These are phyloP conservation scores for Spondyliosoma cantharus DNA, from an alignment of 2,797 vertebrate genomes.

Conservation along the genomic window DNA sequence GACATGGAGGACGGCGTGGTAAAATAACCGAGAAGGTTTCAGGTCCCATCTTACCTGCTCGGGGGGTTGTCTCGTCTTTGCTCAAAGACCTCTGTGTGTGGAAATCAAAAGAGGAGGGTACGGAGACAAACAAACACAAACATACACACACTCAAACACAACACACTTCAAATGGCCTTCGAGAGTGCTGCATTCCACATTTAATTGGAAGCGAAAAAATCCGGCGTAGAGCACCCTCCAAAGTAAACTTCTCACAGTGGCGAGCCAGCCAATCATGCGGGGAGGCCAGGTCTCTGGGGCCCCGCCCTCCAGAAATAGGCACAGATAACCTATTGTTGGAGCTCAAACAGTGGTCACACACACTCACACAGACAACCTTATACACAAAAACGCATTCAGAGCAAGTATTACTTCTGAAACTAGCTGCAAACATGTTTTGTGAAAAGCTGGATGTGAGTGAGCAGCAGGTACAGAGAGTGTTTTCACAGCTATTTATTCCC, in stretches of 20 bases:
- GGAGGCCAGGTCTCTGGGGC: slow-evolving; percentile 66
- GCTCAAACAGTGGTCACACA: slow-evolving; percentile 61
- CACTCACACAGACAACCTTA: slow-evolving; percentile 55
- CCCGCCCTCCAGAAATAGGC: slow-evolving; percentile 73
- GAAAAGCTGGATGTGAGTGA: slow-evolving; percentile 34
- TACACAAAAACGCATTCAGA: slow-evolving; percentile 57
- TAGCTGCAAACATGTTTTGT: slow-evolving; percentile 65
- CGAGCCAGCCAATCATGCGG: slow-evolving; percentile 71
- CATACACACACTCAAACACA: slow-evolving; percentile 50
- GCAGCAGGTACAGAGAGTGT: slow-evolving; percentile 50
- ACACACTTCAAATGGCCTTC: slow-evolving; percentile 80
- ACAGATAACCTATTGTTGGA: slow-evolving; percentile 83
- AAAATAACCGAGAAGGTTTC: slow-evolving; percentile 23
- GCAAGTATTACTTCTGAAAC: slow-evolving; percentile 43
- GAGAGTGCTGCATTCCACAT: slow-evolving; percentile 80
- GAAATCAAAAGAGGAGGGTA: slow-evolving; percentile 65
- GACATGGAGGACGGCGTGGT: slow-evolving; percentile 25
- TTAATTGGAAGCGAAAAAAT: slow-evolving; percentile 81
- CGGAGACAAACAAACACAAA: slow-evolving; percentile 65
- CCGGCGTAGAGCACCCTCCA: slow-evolving; percentile 71
- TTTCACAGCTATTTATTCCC: slow-evolving; percentile 60
- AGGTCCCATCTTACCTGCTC: slow-evolving; percentile 68
- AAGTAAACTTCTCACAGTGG: slow-evolving; percentile 79
- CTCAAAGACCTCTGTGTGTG: slow-evolving; percentile 65
- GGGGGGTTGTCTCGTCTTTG: slow-evolving; percentile 50